Evolutionary conservation across 1,140 invertebrate genomes (phyloP).

Genomic region (Archegozetes longisetosus): DNA sequence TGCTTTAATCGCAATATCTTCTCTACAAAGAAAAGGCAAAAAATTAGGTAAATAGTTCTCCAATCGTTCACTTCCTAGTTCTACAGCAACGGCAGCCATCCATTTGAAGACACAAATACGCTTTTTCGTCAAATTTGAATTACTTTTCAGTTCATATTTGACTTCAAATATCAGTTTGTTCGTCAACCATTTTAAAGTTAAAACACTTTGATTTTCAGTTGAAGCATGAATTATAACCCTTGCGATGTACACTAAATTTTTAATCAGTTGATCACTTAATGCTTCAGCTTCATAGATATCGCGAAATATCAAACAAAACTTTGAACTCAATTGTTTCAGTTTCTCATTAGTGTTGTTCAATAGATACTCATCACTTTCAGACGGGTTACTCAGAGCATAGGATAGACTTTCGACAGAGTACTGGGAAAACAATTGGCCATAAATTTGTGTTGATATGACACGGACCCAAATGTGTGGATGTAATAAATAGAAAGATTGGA

Average conservation of each 20-base stretch:
- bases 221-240: constrained; percentile 36
- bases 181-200: constrained; percentile 42
- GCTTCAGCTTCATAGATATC: constrained; percentile 9
- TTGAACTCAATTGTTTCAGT: constrained; percentile 5
- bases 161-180: constrained; percentile 47
- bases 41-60: constrained; percentile 37
- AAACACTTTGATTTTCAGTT: constrained; percentile 19
- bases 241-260: constrained; percentile 51
- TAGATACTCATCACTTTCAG: background rate
- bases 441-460: constrained; percentile 49
- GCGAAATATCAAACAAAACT: constrained; percentile 10
- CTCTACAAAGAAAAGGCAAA: constrained; percentile 47
- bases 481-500: constrained; percentile 28
- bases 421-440: constrained; percentile 48
- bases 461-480: constrained; percentile 57
- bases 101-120: constrained; percentile 50
- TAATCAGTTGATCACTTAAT: constrained; percentile 32
- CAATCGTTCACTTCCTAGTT: constrained; percentile 29
- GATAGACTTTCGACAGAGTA: constrained; percentile 31
- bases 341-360: constrained; percentile 1
- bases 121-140: constrained; percentile 34
- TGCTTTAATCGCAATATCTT: constrained; percentile 26
- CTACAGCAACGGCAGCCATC: constrained; percentile 44
- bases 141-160: constrained; percentile 48
- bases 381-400: background rate